These are phyloP conservation scores for Phrynocephalus guinanensis DNA, from an alignment of 2,797 vertebrate species.

Conservation along the genomic window DNA sequence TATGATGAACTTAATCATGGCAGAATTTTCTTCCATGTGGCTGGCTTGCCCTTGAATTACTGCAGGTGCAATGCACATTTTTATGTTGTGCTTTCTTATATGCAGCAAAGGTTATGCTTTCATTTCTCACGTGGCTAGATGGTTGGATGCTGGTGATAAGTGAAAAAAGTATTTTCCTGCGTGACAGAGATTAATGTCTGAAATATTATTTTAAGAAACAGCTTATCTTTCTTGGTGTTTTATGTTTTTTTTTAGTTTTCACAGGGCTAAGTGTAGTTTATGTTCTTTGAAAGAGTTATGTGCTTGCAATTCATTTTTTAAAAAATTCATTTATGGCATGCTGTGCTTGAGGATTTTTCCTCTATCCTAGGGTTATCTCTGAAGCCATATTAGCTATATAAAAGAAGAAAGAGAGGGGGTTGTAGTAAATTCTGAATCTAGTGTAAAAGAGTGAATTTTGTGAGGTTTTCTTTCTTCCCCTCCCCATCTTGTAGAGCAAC, in stretches of 20 bases:
- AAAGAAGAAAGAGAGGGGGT: no score
- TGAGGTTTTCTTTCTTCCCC: neutral
- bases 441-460: neutral
- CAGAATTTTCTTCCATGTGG: neutral
- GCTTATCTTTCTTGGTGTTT: neutral
- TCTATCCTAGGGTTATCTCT: neutral
- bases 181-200: neutral
- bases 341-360: neutral
- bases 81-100: neutral
- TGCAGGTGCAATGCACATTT: neutral
- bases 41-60: neutral
- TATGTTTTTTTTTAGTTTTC: neutral
- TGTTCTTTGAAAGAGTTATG: neutral
- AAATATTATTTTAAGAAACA: neutral
- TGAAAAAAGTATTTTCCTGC: neutral
- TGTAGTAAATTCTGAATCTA: neutral
- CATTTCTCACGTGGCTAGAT: neutral
- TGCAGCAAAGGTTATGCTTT: neutral
- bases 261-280: neutral
- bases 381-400: neutral
- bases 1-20: neutral
- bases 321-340: neutral
- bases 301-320: neutral
- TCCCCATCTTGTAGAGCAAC: neutral
- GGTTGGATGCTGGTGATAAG: neutral